phyloP scores from a whole-genome alignment of 23 tunicate species.

The Halocynthia aurantium region DNA sequence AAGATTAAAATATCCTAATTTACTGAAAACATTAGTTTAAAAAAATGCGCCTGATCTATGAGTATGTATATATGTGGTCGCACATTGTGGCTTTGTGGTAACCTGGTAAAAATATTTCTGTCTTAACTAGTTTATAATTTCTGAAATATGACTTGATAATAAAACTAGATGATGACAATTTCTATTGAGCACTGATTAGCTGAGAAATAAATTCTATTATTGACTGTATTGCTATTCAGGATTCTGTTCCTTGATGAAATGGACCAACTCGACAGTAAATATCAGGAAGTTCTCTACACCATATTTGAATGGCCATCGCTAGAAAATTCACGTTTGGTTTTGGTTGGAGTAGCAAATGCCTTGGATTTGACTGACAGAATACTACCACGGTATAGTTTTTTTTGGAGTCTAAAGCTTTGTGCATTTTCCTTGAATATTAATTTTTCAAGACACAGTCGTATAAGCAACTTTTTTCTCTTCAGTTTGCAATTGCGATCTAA shows the following conservation, averaged over 20 bases:
- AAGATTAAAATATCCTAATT: no score
- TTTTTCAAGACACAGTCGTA: no score
- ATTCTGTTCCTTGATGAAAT: constrained; percentile 88
- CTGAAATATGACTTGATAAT: no score
- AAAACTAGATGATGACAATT: no score
- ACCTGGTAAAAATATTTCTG: no score
- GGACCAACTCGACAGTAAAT: constrained; percentile 83
- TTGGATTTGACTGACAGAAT: constrained; percentile 93
- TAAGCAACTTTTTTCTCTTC: constrained; percentile 14
- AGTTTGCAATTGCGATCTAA: constrained; percentile 45
- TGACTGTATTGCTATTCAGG: constrained; percentile 11
- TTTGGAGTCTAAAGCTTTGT: not conserved
- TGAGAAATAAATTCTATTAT: no score
- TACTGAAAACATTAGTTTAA: no score
- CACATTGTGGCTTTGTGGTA: no score
- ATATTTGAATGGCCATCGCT: constrained; percentile 71
- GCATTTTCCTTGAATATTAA: not conserved
- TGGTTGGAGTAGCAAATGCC: constrained; percentile 95
- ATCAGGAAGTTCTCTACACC: constrained; percentile 84
- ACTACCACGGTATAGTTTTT: constrained; percentile 68
- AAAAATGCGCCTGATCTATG: no score
- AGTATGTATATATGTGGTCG: no score
- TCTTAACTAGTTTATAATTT: no score
- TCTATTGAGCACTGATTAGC: no score
- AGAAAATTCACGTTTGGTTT: constrained; percentile 46